Percentiles rank a stretch among this genome's conserved stretches.
Evolutionary conservation across 1,140 invertebrate species (phyloP).

Genomic region (Andricus grossulariae): DNA sequence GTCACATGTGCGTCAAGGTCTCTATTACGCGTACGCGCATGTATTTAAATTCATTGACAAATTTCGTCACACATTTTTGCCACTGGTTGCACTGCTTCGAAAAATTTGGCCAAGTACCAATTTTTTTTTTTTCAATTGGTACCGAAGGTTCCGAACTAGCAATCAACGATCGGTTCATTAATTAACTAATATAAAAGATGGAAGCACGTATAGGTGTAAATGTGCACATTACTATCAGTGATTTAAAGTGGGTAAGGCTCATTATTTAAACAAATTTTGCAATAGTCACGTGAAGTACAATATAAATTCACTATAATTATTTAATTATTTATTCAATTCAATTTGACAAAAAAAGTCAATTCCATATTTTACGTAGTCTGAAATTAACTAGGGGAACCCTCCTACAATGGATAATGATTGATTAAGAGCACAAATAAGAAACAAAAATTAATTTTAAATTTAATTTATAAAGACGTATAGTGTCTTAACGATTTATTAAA

Average conservation of each 20-base stretch:
- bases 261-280: not conserved
- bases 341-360: too few species aligned
- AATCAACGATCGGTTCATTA: not conserved
- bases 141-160: not conserved
- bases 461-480: too few species aligned
- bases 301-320: not conserved
- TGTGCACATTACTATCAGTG: constrained; percentile 20
- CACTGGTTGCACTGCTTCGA: not conserved
- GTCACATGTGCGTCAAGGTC: not conserved
- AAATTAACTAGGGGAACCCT: too few species aligned
- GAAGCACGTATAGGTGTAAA: constrained; percentile 24
- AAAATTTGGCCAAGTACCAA: constrained; percentile 10
- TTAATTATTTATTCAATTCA: too few species aligned
- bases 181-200: constrained; percentile 1
- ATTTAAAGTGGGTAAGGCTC: constrained; percentile 9
- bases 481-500: too few species aligned
- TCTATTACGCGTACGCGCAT: not conserved
- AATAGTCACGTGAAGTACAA: not conserved
- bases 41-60: not conserved
- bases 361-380: too few species aligned
- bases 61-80: constrained; percentile 21
- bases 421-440: too few species aligned
- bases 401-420: too few species aligned
- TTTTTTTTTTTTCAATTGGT: not conserved
- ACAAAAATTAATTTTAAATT: too few species aligned